Percentiles rank a stretch among this genome's conserved stretches.
Conservation (phyloP, 2,113 vertebrate species). For the Recurvirostra avosetta region DNA sequence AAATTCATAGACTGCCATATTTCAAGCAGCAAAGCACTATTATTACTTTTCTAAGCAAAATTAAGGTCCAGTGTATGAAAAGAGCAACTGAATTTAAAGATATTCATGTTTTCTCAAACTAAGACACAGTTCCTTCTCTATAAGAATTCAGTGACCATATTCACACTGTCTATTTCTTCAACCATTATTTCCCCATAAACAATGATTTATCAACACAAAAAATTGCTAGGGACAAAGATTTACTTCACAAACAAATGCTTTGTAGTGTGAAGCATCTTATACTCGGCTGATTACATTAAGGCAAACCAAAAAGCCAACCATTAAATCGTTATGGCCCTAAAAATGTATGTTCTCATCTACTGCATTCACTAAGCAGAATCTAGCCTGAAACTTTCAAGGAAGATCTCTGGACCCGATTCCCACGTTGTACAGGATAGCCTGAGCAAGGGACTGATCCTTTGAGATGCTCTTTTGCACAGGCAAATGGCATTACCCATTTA, state of each 20-base stretch:
- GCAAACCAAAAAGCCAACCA: neutral
- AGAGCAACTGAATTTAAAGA: neutral
- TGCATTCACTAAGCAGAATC: neutral
- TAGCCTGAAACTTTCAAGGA: neutral
- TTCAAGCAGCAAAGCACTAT: neutral
- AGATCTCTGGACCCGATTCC: fast-evolving
- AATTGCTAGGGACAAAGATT: neutral
- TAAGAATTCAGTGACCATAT: neutral
- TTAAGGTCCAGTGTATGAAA: neutral
- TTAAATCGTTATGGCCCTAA: neutral
- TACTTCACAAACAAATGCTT: neutral
- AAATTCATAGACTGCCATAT: neutral
- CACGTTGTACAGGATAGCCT: neutral
- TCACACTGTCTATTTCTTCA: neutral
- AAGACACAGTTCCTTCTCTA: neutral
- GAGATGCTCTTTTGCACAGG: neutral
- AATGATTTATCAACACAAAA: neutral
- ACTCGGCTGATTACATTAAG: neutral
- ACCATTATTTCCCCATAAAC: neutral
- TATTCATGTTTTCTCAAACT: neutral
- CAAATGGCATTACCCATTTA: neutral
- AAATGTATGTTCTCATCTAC: neutral
- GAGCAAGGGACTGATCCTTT: neutral
- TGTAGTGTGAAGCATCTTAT: neutral
- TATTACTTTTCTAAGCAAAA: neutral